A percentile compares a stretch with the other conserved stretches of the same genome.
These are phyloP conservation scores for Drosophila kurseongensis DNA, from an alignment of 1,140 invertebrate genomes.

Conservation along the genomic window DNA sequence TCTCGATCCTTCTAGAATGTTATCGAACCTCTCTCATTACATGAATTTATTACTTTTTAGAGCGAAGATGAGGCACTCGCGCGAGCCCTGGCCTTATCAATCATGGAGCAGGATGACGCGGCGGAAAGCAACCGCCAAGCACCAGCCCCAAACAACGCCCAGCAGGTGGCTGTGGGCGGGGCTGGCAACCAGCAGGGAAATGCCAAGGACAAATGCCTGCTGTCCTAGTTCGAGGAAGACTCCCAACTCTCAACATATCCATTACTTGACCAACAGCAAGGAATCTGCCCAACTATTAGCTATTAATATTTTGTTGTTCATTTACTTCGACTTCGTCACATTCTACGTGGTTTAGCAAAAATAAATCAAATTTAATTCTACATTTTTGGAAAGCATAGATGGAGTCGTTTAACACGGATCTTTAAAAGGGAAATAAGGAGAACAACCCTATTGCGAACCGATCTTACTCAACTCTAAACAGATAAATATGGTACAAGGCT, in stretches of 20 bases:
- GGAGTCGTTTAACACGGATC: conserved; percentile 20
- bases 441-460: conserved; percentile 7
- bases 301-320: conserved; percentile 67
- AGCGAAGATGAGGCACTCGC: conserved; percentile 95
- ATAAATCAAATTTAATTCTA: conserved; percentile 69
- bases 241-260: conserved; percentile 30
- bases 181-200: conserved; percentile 74
- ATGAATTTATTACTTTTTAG: conserved; percentile 53
- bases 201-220: conserved; percentile 85
- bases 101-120: conserved; percentile 87
- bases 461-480: conserved; percentile 19
- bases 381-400: conserved; percentile 56
- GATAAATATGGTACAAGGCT: conserved; percentile 48
- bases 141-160: conserved; percentile 54
- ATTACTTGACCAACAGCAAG: conserved; percentile 61
- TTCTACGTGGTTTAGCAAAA: conserved; percentile 73
- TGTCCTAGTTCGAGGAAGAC: conserved; percentile 82
- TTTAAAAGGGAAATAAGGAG: conserved; percentile 6
- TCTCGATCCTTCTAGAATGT: not conserved
- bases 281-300: conserved; percentile 48
- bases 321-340: conserved; percentile 77
- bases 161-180: conserved; percentile 69
- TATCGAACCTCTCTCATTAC: not conserved
- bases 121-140: conserved; percentile 65
- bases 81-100: conserved; percentile 91